Evolutionary conservation across 2,797 vertebrate species (phyloP).

Genomic region (Anas capensis): DNA sequence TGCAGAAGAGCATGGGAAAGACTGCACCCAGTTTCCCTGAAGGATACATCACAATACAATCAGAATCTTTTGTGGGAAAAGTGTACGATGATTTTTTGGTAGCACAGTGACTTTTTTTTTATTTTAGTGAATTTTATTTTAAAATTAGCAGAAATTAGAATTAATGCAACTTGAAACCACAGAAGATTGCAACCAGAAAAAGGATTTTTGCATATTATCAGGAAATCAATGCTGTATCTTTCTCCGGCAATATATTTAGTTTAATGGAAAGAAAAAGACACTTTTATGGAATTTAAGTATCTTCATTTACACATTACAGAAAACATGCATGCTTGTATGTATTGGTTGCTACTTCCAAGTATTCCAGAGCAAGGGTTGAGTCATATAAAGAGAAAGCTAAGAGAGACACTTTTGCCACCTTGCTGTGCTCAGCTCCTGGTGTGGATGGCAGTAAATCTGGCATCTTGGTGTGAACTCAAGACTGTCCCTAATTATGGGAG

Average conservation of each 20-base stretch:
- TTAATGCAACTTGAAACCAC: not conserved
- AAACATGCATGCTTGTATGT: not conserved
- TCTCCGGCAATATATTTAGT: not conserved
- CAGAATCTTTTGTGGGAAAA: not conserved
- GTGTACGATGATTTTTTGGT: too few relatives aligned
- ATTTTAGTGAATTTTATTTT: not conserved
- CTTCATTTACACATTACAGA: not conserved
- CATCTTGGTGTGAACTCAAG: not conserved
- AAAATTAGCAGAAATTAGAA: not conserved
- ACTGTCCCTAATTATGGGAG: not conserved
- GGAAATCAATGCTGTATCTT: not conserved
- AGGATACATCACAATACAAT: not conserved
- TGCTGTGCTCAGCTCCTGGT: not conserved
- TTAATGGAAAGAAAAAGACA: not conserved
- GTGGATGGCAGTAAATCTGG: not conserved
- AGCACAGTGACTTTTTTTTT: not conserved
- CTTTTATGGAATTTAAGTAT: not conserved
- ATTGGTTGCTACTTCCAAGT: not conserved
- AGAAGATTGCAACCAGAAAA: not conserved
- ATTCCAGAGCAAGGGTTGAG: not conserved
- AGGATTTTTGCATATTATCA: not conserved
- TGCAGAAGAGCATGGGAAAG: not conserved
- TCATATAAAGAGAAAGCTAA: not conserved
- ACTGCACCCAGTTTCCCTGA: not conserved
- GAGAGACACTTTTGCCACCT: not conserved